Base-by-base conservation (phyloP, 2,888 invertebrate genomes). In the Lochmaea capreae region DNA sequence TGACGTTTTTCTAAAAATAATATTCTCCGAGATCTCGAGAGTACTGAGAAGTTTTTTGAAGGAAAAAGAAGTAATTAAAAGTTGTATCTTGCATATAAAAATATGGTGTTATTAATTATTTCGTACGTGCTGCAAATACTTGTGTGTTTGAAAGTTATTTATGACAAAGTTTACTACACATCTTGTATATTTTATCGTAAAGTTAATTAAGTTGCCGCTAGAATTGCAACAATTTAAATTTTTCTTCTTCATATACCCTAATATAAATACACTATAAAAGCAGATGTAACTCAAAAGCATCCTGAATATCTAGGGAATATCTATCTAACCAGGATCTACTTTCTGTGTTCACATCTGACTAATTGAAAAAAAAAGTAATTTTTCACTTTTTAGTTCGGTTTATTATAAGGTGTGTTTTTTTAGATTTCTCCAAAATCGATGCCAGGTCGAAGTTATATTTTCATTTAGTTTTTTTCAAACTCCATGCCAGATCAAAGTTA, bases 71-170 rank as follows among this genome's bases (percentile, higher is more conserved):
- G 75, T 79, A 79, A 80, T 79, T 79, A 78, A 78, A 72, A 76
- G 65, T 73, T 81, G 79, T 78, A 77, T 79, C 73, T 74, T 79
- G 81, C 79, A 81, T 81, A 39, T 39, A 80, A 78, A 81, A 80
- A 81, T 80, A 78, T 79, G 78, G 77, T 54, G 67, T 76, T 79
- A 78, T 81, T 80, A 80, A 79, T 80, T 80, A 78, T 78, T 76
- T 74, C 54, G 73, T 73, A 79, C 79, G 79, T 79, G 79, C 70
- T 76, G 72, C 65, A 77, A 76, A 74, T 76, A 73, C 69, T 72
- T 71, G 76, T 70, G 76, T 66, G 72, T 76, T 74, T 66, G 54
- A 26, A 52, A 42, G 67, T 72, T 72, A 78, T 78, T 78, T 77
- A 78, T 72, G 58, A 63, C 67, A 49, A 70, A 58, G 46, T 63